Percentiles rank a stretch among this genome's conserved stretches.
phyloP scores from a whole-genome alignment of 2,797 vertebrate genomes.

The Dicrostonyx torquatus region DNA sequence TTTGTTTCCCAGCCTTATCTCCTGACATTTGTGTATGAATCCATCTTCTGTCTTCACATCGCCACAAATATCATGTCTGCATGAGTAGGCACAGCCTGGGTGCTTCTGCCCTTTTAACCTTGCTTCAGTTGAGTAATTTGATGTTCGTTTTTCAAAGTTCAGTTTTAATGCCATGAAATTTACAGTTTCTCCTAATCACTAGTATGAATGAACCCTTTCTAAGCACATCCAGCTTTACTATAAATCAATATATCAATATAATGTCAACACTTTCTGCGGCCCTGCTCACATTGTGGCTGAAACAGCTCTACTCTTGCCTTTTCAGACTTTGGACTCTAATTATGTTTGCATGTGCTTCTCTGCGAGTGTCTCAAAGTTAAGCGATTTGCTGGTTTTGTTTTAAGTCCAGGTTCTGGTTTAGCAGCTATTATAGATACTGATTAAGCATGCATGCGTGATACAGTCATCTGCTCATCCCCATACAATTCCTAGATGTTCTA shows the following conservation, averaged over 20 bases:
- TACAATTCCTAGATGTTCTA: neutral
- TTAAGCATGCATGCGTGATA: neutral
- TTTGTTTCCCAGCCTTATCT: neutral
- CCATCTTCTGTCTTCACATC: neutral
- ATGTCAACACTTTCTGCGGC: neutral
- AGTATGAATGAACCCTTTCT: neutral
- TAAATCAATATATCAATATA: neutral
- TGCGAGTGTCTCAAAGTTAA: neutral
- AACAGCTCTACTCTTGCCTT: neutral
- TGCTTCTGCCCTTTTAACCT: fast-evolving
- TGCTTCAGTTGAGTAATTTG: neutral
- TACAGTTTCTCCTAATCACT: neutral
- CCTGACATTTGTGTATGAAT: neutral
- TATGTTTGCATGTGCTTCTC: neutral
- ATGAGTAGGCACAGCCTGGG: fast-evolving
- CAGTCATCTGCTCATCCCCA: neutral
- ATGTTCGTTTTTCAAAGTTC: neutral
- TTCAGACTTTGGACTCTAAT: neutral
- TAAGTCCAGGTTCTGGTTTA: neutral
- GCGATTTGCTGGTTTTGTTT: neutral
- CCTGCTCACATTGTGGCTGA: neutral
- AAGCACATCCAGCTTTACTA: fast-evolving
- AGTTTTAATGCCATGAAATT: neutral
- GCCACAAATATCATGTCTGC: fast-evolving
- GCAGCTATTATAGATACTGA: neutral